These are phyloP conservation scores for Drosophila kepulauana DNA, from an alignment of 1,140 invertebrate genomes.

Conservation along the genomic window DNA sequence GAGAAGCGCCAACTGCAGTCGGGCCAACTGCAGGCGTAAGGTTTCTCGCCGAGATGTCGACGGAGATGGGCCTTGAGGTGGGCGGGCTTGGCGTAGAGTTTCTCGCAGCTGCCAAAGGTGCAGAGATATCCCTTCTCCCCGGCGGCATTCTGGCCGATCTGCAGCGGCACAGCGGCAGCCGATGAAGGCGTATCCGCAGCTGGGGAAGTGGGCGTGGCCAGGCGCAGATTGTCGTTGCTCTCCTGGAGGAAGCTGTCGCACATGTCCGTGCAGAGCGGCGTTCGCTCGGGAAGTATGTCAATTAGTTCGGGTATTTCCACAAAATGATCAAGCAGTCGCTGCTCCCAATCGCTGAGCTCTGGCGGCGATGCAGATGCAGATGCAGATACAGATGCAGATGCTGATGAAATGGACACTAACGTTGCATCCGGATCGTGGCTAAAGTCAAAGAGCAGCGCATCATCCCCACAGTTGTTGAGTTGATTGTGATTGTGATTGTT, in stretches of 20 bases:
- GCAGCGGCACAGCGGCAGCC: not conserved
- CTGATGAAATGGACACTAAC: not conserved
- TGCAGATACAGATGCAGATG: not conserved
- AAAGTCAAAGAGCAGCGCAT: conserved; percentile 56
- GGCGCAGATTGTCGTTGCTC: conserved; percentile 70
- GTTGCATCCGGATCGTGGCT: conserved; percentile 21
- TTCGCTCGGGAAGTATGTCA: conserved; percentile 84
- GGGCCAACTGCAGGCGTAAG: conserved; percentile 95
- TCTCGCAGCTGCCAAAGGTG: conserved; percentile 87
- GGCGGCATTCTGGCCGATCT: conserved; percentile 57
- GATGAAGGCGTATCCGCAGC: too few species aligned
- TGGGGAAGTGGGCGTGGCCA: conserved; percentile 33
- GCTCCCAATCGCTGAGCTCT: conserved; percentile 78
- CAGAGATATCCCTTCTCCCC: conserved; percentile 86
- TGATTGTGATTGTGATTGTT: conserved; percentile 1
- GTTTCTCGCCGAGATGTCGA: conserved; percentile 97
- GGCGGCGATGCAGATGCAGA: conserved; percentile 25
- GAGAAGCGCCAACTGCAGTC: conserved; percentile 98
- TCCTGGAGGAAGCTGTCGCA: conserved; percentile 85
- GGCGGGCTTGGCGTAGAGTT: conserved; percentile 96
- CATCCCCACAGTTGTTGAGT: conserved; percentile 5
- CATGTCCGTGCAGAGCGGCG: conserved; percentile 85
- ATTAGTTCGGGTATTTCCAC: conserved; percentile 80
- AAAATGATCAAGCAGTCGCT: conserved; percentile 73
- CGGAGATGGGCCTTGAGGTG: conserved; percentile 97